Base-by-base conservation (phyloP, 2,888 invertebrate species). In the Aporophyla nigra region DNA sequence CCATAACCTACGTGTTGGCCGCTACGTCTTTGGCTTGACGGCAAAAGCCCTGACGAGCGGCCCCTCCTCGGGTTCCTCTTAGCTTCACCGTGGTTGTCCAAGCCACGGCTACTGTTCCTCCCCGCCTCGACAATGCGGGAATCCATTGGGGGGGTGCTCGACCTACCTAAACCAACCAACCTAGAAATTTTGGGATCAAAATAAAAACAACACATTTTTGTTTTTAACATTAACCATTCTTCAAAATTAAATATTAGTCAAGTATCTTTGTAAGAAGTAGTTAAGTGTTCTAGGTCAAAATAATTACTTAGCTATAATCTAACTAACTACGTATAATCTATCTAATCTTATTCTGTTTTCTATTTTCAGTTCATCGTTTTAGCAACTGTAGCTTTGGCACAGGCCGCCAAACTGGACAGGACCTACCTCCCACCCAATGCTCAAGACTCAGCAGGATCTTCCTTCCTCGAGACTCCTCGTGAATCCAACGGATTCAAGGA, bases 391-490 rank as follows among this genome's bases (percentile, higher is more conserved):
- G 90, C 93, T 76, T 88, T 92, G 82, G 90, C 94, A 76, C 91
- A 91, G 77, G 95, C 92, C 56, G 96, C 92, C 65, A 95, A 96
- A 89, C 84, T 96, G 81, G 94, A 95, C 88, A 93, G 90, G 70
- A 92, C 92, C n/a, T 96, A 96, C 83, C 93, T 96, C 6, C 96
- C 96, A 69, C 96, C 96, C 7, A 88, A 88, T 74, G 87, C 92
- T 21, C 88, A 90, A 76, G 92, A 77, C 5, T 76, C 89, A 3
- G 78, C 82, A 19, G 88, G 87, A 49, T 83, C 89, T 24, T 40
- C 21, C 79, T 82, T 84, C 63, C 71, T 82, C 27, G 88, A 88
- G 21, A 86, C 86, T 40, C 90, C 86, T 27, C 88, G 87, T n/a
- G 79, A 82, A 43, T 71, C 69, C 12, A 67, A 72, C 0, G 86